A percentile compares a stretch with the other conserved stretches of the same genome.
These are phyloP conservation scores for Salvator merianae DNA, from an alignment of 2,113 vertebrate species.

Conservation along the genomic window DNA sequence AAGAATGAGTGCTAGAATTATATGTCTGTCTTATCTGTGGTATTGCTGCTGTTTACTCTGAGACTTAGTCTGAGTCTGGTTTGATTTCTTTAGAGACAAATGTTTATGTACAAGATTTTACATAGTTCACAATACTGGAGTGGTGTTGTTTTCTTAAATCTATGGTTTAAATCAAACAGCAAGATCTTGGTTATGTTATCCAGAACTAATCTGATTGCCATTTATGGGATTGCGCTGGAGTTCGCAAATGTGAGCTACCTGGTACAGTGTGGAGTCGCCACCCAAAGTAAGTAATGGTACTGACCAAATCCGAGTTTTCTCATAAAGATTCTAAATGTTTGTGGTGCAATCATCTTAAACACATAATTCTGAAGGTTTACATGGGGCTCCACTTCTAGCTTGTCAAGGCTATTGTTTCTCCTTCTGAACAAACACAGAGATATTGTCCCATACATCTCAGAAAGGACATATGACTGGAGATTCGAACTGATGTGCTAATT, in stretches of 20 bases:
- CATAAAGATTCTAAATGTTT: not conserved
- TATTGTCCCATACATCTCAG: not conserved
- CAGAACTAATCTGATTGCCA: not conserved
- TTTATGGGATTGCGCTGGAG: not conserved
- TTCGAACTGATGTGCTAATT: not conserved
- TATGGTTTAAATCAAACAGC: too few relatives aligned
- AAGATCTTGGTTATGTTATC: not conserved
- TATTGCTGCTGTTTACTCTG: not conserved
- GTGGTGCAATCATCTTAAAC: not conserved
- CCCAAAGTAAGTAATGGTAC: not conserved
- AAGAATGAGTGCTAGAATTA: not conserved
- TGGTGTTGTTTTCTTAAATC: not conserved
- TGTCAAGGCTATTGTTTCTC: too few relatives aligned
- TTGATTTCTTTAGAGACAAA: not conserved
- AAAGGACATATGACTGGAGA: not conserved
- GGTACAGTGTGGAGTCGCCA: not conserved
- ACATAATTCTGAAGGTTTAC: not conserved
- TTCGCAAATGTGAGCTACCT: not conserved
- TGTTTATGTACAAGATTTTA: not conserved
- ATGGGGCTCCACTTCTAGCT: too few relatives aligned
- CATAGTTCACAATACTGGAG: not conserved
- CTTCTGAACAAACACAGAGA: not conserved
- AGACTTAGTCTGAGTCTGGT: not conserved
- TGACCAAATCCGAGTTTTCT: not conserved
- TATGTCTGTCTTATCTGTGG: rapidly evolving